A percentile compares a stretch with the other conserved stretches of the same genome.
Evolutionary conservation across 2,113 vertebrate species (phyloP).

Genomic region (Alouatta palliata): DNA sequence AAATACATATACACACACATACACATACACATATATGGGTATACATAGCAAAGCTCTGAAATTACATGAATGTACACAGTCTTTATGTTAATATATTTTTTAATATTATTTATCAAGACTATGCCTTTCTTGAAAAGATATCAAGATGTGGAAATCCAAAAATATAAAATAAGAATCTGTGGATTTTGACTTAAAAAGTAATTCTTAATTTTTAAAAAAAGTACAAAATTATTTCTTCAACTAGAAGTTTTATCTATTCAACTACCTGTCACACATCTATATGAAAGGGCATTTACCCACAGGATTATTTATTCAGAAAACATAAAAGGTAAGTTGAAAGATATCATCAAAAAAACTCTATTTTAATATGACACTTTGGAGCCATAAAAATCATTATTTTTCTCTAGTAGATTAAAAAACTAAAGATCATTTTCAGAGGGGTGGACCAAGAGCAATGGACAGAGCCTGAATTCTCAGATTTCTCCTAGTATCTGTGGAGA

Average conservation of each 20-base stretch:
- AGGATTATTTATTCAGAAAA: slow-evolving; percentile 39
- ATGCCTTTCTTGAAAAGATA: not conserved
- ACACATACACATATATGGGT: not conserved
- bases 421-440: not conserved
- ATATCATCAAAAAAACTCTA: not conserved
- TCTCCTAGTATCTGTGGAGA: not conserved
- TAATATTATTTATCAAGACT: not conserved
- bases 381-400: slow-evolving; percentile 20
- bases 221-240: not conserved
- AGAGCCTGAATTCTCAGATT: not conserved
- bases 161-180: slow-evolving; percentile 8
- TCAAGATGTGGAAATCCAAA: slow-evolving; percentile 22
- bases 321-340: slow-evolving; percentile 14
- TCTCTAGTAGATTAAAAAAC: not conserved
- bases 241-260: not conserved
- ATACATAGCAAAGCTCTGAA: not conserved
- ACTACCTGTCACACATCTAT: not conserved
- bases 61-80: not conserved
- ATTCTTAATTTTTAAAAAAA: not conserved
- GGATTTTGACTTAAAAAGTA: slow-evolving; percentile 9
- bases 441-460: not conserved
- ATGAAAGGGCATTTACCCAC: not conserved
- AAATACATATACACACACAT: not conserved
- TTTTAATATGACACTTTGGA: slow-evolving; percentile 4
- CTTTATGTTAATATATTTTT: not conserved